Evolutionary conservation across 1,140 invertebrate species (phyloP).

Genomic region (Drosophila carrolli): DNA sequence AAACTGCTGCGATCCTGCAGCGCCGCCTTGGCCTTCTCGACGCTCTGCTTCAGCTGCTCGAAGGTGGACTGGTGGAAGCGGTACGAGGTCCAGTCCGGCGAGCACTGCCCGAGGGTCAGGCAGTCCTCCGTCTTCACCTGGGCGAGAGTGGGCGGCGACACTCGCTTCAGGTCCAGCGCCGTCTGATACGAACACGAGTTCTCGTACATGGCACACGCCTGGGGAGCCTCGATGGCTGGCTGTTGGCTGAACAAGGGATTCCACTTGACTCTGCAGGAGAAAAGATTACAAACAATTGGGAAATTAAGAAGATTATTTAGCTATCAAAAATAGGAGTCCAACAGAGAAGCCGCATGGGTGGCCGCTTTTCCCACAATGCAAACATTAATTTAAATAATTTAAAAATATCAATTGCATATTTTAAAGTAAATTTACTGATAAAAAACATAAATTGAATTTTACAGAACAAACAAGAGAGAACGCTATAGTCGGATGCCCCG

Average conservation of each 20-base stretch:
- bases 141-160: slow-evolving; percentile 85
- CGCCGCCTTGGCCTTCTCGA: slow-evolving; percentile 94
- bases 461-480: too few species aligned
- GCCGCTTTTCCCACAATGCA: too few species aligned
- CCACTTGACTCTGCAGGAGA: slow-evolving; percentile 75
- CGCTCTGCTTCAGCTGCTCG: slow-evolving; percentile 94
- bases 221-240: slow-evolving; percentile 56
- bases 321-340: too few species aligned
- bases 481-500: too few species aligned
- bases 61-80: slow-evolving; percentile 92
- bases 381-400: too few species aligned
- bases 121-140: slow-evolving; percentile 87
- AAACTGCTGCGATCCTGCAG: slow-evolving; percentile 86
- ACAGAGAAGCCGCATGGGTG: too few species aligned
- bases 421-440: too few species aligned
- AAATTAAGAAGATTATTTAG: background rate
- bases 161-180: slow-evolving; percentile 92
- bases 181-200: slow-evolving; percentile 95
- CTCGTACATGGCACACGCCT: slow-evolving; percentile 90
- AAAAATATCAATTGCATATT: too few species aligned
- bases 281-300: background rate
- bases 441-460: too few species aligned
- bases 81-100: slow-evolving; percentile 90
- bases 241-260: slow-evolving; percentile 74
- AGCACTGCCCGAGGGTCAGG: slow-evolving; percentile 84